Conservation (phyloP, 1,140 invertebrate genomes). For the Calliopsis andreniformis region DNA sequence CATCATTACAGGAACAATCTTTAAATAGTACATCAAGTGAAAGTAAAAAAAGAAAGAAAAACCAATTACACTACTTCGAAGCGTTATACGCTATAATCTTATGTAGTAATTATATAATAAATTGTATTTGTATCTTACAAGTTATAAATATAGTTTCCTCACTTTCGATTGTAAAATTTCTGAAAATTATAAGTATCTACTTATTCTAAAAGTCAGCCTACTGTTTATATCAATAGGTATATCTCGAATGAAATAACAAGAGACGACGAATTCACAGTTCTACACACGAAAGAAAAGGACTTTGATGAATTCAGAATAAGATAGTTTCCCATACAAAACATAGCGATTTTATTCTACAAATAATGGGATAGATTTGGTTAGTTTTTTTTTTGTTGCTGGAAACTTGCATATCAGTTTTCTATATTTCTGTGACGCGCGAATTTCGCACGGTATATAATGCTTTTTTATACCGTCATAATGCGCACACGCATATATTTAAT, state of each 20-base stretch:
- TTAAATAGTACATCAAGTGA: slow-evolving; percentile 66
- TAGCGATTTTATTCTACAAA: slow-evolving; percentile 82
- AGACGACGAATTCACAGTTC: slow-evolving; percentile 38
- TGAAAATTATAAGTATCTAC: slow-evolving; percentile 63
- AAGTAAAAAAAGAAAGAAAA: slow-evolving; percentile 56
- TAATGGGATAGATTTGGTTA: slow-evolving; percentile 78
- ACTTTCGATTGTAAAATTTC: slow-evolving; percentile 64
- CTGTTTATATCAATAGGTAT: slow-evolving; percentile 35
- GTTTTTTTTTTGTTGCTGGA: slow-evolving; percentile 63
- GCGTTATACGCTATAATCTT: slow-evolving; percentile 56
- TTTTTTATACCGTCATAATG: slow-evolving; percentile 61
- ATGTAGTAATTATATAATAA: slow-evolving; percentile 59
- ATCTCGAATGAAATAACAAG: slow-evolving; percentile 56
- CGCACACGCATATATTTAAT: slow-evolving; percentile 66
- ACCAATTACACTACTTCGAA: slow-evolving; percentile 51
- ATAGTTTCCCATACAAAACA: slow-evolving; percentile 80
- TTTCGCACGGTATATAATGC: slow-evolving; percentile 51
- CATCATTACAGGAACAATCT: slow-evolving; percentile 66
- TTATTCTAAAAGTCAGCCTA: slow-evolving; percentile 60
- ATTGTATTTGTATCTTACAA: slow-evolving; percentile 65
- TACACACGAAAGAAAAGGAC: slow-evolving; percentile 62
- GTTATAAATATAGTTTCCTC: slow-evolving; percentile 68
- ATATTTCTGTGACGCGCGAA: slow-evolving; percentile 58
- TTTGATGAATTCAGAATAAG: slow-evolving; percentile 63
- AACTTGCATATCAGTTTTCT: slow-evolving; percentile 67